Evolutionary conservation across 2,888 invertebrate species (phyloP), one percentile per base, ranked within the genome.

Genomic region (Eupithecia vulgata): DNA sequence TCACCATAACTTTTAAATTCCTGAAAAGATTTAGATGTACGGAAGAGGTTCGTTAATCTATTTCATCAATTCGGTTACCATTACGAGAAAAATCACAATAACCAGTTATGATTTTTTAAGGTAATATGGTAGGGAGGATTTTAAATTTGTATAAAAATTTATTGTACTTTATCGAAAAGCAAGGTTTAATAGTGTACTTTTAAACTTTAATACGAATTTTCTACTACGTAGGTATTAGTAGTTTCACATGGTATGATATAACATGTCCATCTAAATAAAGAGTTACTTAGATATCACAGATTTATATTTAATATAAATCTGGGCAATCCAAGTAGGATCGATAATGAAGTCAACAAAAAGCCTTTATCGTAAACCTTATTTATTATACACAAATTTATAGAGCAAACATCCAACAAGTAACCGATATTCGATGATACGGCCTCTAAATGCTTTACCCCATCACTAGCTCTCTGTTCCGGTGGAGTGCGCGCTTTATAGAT

Each of bases 401-500:
- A 48, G 52, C 15, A 52, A 52, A 52, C n/a, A 6, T 52, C 10
- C 6, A 52, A 21, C 52, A 21, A 21, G 21, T 52, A 10, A 52
- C 1, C 21, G 21, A 21, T 21, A 52, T 21, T 52, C 48, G 21
- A 21, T 52, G 21, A 52, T 10, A 25, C n/a, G 52, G 52, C 52
- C 10, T 52, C 21, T 5, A 52, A 72, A 10, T 64, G 21, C 17
- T 61, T 35, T 40, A 40, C 64, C 65, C 67, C 75, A 71, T 62
- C 72, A 10, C 72, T 75, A 71, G 59, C 45, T 68, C 72, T 72
- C 75, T 75, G 75, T 75, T 75, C 72, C 79, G 76, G 79, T 76
- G 76, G 79, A 80, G 79, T 78, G 77, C 76, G 76, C 83, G 78
- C 84, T 82, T 82, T 82, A 83, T 83, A 85, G 72, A 81, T 83